These are phyloP conservation scores for Morpho achilles DNA, from an alignment of 2,888 invertebrate species.

Conservation along the genomic window DNA sequence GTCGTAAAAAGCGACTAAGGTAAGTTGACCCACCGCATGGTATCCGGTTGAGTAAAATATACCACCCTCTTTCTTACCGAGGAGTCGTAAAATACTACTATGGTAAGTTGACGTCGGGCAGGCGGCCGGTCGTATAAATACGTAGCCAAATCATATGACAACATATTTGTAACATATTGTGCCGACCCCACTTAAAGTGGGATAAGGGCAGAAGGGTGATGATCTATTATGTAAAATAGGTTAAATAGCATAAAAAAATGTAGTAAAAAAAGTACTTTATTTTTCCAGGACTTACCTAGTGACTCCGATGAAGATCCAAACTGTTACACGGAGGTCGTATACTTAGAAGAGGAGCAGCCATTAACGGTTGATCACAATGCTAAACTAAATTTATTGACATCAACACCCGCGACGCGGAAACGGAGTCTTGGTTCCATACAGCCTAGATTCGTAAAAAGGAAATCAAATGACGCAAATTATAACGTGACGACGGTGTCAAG, in stretches of 20 bases:
- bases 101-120: too few relatives aligned
- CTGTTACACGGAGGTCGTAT: conserved; percentile 42
- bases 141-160: too few relatives aligned
- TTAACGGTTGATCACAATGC: not conserved
- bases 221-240: not conserved
- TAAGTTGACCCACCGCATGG: too few relatives aligned
- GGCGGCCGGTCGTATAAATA: too few relatives aligned
- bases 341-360: conserved; percentile 29
- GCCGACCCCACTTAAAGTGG: too few relatives aligned
- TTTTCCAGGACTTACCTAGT: conserved; percentile 1
- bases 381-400: not conserved
- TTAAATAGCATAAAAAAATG: not conserved
- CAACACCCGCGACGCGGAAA: not conserved
- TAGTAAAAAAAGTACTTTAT: not conserved
- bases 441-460: not conserved
- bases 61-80: too few relatives aligned
- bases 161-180: too few relatives aligned
- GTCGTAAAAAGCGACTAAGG: too few relatives aligned
- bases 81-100: too few relatives aligned
- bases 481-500: too few relatives aligned
- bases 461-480: conserved; percentile 1
- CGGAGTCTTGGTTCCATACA: not conserved
- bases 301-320: conserved; percentile 9
- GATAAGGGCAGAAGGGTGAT: too few relatives aligned
- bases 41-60: too few relatives aligned